Conservation (phyloP, 2,113 vertebrate species). For the Elaphurus davidianus region DNA sequence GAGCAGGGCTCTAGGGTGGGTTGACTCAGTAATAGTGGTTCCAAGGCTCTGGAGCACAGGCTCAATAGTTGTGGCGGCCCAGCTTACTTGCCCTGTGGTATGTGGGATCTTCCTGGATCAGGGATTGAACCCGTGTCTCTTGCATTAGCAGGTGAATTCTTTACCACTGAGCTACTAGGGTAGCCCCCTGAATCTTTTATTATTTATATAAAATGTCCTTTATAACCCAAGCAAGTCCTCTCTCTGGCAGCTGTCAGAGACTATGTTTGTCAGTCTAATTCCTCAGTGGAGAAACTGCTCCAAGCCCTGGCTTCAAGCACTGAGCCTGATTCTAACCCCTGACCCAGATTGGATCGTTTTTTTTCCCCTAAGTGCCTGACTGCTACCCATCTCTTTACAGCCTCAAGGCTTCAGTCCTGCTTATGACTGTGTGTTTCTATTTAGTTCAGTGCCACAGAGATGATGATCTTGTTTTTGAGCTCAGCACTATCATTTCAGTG, state of each 20-base stretch:
- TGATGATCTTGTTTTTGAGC: conserved; percentile 30
- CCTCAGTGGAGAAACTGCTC: background rate
- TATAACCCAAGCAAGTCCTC: background rate
- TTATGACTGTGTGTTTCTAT: background rate
- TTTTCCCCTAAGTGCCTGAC: background rate
- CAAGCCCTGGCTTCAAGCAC: background rate
- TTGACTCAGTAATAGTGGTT: background rate
- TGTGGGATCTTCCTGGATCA: background rate
- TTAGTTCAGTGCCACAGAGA: conserved; percentile 15
- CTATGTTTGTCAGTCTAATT: background rate
- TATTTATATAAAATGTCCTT: background rate
- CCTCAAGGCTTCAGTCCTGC: background rate
- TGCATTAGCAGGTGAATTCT: background rate
- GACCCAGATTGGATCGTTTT: background rate
- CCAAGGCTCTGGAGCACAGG: background rate
- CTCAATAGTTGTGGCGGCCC: background rate
- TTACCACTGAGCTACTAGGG: background rate
- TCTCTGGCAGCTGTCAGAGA: background rate
- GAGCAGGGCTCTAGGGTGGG: background rate
- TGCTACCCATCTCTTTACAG: background rate
- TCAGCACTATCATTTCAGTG: background rate
- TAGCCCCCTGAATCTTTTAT: background rate
- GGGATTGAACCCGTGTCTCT: background rate
- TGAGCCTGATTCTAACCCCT: background rate
- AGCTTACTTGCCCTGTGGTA: background rate